Evolutionary conservation across 2,113 vertebrate species (phyloP), one percentile per base, ranked within the genome.

Genomic region (Cochlearius cochlearius): DNA sequence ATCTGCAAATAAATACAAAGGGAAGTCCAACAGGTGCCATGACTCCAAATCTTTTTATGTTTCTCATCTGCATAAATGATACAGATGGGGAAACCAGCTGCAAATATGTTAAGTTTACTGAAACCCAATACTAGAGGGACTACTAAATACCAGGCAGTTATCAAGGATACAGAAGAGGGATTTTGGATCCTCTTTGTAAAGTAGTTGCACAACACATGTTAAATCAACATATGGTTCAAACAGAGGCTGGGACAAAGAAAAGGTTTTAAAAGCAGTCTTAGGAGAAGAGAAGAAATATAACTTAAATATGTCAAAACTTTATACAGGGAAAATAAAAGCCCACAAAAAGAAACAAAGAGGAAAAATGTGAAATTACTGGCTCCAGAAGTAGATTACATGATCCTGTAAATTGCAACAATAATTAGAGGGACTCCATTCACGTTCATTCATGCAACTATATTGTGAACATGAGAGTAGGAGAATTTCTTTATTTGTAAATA

Each of bases 51-150:
- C 67, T 72, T 96, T 96, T 82, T 60, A 86, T 88, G 66, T 91
- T 92, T 92, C 55, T 68, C 58, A 93, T 92, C 84, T 92, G 12
- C 32, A 71, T 87, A 88, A 97, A 86, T 75, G 50, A 76, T 94
- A 62, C 20, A 75, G 77, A 81, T 39, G 78, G 9, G 15, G 30
- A 97, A 85, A 81, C 50, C 77, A 96, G 69, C 73, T 96, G 81
- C 27, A 96, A 86, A 91, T 90, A 83, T 47, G n/a, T 86, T 91
- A 86, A 49, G 32, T 94, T 90, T 94, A 81, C 77, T 86, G 59
- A 85, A 88, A 88, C 30, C 56, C 20, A 87, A 88, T 94, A 73
- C 18, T 5, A 56, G 83, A 86, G 36, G 45, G 63, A 92, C 36
- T 52, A 84, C 34, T 80, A 80, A 93, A 89, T 89, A 50, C 52